Conservation (phyloP, 1,140 invertebrate genomes). For the Saxidomus purpurata region DNA sequence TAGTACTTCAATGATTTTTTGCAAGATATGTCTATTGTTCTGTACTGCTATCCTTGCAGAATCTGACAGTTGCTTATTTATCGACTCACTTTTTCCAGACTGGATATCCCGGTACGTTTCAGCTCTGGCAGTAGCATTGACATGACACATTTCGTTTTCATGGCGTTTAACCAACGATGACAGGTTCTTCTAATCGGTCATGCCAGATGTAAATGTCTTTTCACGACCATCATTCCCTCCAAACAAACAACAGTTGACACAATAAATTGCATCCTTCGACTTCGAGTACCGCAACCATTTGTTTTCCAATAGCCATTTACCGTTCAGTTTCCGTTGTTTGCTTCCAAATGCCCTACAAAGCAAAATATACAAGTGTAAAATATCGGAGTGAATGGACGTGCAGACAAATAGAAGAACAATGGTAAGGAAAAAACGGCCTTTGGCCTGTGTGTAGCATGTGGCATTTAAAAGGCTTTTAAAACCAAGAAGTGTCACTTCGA, state of each 20-base stretch:
- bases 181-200: neutral
- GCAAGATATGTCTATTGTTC: slow-evolving; percentile 30
- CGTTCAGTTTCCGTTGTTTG: slow-evolving; percentile 15
- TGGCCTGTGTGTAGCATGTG: too few relatives aligned
- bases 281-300: slow-evolving; percentile 33
- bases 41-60: neutral
- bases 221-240: slow-evolving; percentile 4
- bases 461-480: too few relatives aligned
- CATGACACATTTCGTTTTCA: neutral
- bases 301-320: slow-evolving; percentile 8
- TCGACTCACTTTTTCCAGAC: neutral
- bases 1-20: slow-evolving; percentile 10
- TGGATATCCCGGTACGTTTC: neutral
- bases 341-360: neutral
- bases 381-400: too few relatives aligned
- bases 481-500: too few relatives aligned
- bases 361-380: neutral
- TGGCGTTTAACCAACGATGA: neutral
- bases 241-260: slow-evolving; percentile 17
- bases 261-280: slow-evolving; percentile 3
- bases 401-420: too few relatives aligned
- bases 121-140: neutral
- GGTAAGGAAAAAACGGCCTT: too few relatives aligned
- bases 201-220: slow-evolving; percentile 18
- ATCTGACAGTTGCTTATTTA: neutral